A percentile compares a stretch with the other conserved stretches of the same genome.
Evolutionary conservation across 2,113 vertebrate genomes (phyloP).

Genomic region (Poecile atricapillus): DNA sequence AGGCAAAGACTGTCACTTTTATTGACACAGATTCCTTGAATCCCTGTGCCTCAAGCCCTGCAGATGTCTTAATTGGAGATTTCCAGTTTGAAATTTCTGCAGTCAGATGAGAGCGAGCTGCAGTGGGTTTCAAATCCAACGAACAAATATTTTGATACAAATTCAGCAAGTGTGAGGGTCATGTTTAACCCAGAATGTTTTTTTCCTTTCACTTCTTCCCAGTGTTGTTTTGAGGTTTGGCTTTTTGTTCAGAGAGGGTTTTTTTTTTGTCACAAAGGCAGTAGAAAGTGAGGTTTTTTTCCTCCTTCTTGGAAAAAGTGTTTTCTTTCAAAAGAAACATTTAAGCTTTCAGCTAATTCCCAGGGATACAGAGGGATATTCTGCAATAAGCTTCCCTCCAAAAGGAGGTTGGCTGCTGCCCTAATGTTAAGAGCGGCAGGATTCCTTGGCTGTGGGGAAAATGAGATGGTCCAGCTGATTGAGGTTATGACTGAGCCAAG

Average conservation of each 20-base stretch:
- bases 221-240: not conserved
- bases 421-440: not conserved
- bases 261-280: not conserved
- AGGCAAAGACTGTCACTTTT: not conserved
- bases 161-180: not conserved
- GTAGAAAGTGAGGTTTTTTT: not conserved
- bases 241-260: not conserved
- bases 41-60: not conserved
- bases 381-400: slow-evolving; percentile 32
- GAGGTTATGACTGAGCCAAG: slow-evolving; percentile 55
- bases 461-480: slow-evolving; percentile 61
- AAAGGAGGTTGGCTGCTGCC: slow-evolving; percentile 39
- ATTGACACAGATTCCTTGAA: not conserved
- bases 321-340: slow-evolving; percentile 12
- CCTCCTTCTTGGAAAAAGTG: not conserved
- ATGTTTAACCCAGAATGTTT: not conserved
- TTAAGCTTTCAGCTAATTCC: slow-evolving; percentile 24
- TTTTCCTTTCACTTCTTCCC: not conserved
- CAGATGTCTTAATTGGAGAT: not conserved
- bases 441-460: slow-evolving; percentile 45
- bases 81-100: not conserved
- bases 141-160: not conserved
- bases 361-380: not conserved
- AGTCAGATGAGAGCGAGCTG: not conserved
- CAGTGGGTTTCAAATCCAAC: not conserved